Evolutionary conservation across 2,888 invertebrate species (phyloP).

Genomic region (Apoda limacodes): DNA sequence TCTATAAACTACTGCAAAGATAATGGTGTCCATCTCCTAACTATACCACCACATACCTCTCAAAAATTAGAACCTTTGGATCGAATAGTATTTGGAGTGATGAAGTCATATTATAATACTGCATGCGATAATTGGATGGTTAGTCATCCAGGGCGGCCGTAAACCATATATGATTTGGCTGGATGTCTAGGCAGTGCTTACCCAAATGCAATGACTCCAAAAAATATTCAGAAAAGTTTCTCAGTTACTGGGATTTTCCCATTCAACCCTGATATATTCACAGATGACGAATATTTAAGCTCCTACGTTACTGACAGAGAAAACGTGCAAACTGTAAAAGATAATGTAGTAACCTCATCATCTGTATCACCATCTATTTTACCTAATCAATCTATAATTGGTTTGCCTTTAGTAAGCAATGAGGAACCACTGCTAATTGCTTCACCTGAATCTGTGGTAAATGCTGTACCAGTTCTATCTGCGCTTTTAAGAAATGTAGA

Average conservation of each 20-base stretch:
- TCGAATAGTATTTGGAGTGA: conserved; percentile 32
- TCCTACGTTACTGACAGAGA: conserved; percentile 21
- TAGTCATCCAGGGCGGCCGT: conserved; percentile 26
- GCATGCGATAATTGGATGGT: too few species aligned
- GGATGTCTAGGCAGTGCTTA: conserved; percentile 22
- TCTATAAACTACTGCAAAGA: conserved; percentile 28
- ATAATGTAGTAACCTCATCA: conserved; percentile 2
- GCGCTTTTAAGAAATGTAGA: too few species aligned
- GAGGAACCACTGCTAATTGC: too few species aligned
- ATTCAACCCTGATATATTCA: conserved; percentile 27
- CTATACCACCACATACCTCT: conserved; percentile 30
- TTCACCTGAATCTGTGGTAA: too few species aligned
- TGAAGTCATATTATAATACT: too few species aligned
- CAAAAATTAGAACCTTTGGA: conserved; percentile 26
- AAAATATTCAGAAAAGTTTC: conserved; percentile 28
- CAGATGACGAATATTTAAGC: too few species aligned
- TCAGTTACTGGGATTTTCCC: conserved; percentile 27
- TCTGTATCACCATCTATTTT: too few species aligned
- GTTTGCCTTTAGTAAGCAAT: too few species aligned
- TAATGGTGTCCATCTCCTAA: conserved; percentile 32
- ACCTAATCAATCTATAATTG: too few species aligned
- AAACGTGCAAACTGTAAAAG: conserved; percentile 6
- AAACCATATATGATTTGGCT: conserved; percentile 32
- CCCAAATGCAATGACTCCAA: conserved; percentile 17
- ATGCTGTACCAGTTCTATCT: too few species aligned